Evolutionary conservation across 37 sponge, comb jelly and placozoan genomes (phyloP).

Genomic region (Chondrosia reniformis): DNA sequence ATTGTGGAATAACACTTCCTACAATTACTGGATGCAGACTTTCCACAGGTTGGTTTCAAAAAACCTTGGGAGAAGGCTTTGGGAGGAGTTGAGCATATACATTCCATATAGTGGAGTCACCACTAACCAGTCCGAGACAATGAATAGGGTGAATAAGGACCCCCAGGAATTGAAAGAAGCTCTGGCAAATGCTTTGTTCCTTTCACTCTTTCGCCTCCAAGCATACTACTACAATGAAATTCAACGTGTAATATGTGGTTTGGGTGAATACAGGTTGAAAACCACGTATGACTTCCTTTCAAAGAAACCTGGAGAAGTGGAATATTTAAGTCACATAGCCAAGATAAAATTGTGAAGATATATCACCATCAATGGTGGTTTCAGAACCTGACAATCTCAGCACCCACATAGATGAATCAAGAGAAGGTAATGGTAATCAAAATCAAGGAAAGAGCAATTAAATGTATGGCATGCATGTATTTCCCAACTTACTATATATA

Average conservation of each 20-base stretch:
- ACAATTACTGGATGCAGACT: constrained; percentile 17
- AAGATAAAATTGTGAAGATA: too few relatives aligned
- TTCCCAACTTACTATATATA: too few relatives aligned
- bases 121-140: constrained; percentile 7
- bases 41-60: not conserved
- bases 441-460: too few relatives aligned
- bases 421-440: too few relatives aligned
- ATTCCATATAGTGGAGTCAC: not conserved
- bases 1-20: constrained; percentile 21
- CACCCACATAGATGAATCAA: too few relatives aligned
- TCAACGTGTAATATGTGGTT: constrained; percentile 2
- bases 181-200: not conserved
- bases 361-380: too few relatives aligned
- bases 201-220: constrained; percentile 9
- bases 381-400: too few relatives aligned
- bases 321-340: too few relatives aligned
- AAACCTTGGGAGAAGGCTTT: not conserved
- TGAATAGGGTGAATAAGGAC: constrained; percentile 15
- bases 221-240: constrained; percentile 16
- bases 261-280: constrained; percentile 17
- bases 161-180: constrained; percentile 15
- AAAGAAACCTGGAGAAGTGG: not conserved
- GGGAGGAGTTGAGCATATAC: constrained; percentile 19
- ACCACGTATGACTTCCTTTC: not conserved
- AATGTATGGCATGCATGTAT: too few relatives aligned